A percentile compares a stretch with the other conserved stretches of the same genome.
Evolutionary conservation across 2,888 invertebrate genomes (phyloP).

Genomic region (Cinara cedri): DNA sequence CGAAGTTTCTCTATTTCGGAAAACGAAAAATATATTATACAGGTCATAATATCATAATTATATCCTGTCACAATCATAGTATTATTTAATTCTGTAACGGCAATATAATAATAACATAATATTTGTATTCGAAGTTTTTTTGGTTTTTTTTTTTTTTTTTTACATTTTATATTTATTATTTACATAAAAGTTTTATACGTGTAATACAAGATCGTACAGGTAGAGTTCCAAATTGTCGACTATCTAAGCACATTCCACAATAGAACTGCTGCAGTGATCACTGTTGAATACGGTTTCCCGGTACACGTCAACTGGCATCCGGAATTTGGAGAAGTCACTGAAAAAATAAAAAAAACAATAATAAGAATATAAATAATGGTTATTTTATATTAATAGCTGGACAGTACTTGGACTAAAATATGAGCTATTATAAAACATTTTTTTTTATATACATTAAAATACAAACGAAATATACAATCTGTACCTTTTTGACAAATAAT

Average conservation of each 20-base stretch:
- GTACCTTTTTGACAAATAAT: no score
- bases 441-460: no score
- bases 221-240: not conserved
- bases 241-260: conserved; percentile 40
- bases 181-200: conserved; percentile 17
- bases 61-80: no score
- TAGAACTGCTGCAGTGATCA: conserved; percentile 12
- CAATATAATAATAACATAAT: not conserved
- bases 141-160: not conserved
- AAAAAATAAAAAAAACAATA: conserved; percentile 9
- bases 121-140: not conserved
- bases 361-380: not conserved
- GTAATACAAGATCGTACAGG: not conserved
- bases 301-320: conserved; percentile 23
- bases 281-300: not conserved
- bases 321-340: conserved; percentile 38
- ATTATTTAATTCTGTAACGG: not conserved
- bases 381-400: no score
- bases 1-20: not conserved
- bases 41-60: not conserved
- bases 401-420: no score
- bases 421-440: no score
- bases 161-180: conserved; percentile 32
- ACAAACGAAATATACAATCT: no score
- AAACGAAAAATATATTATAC: not conserved